Conservation (phyloP, 1,140 invertebrate species). For the Drosophila pachea region DNA sequence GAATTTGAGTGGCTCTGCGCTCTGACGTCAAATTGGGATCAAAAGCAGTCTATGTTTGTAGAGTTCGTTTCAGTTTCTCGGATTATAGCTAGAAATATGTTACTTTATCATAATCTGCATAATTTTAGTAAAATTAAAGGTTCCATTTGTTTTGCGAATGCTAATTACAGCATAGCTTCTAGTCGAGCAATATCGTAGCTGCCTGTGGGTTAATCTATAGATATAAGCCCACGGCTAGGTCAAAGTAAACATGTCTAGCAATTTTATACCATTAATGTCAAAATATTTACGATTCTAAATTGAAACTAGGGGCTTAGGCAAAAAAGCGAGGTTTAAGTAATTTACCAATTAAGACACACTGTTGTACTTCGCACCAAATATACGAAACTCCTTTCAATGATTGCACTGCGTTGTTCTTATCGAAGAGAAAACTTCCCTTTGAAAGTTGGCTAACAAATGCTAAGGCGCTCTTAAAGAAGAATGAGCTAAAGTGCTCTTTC, state of each 20-base stretch:
- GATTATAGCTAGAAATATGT: no score
- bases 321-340: no score
- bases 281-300: constrained; percentile 1
- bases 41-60: no score
- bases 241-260: constrained; percentile 12
- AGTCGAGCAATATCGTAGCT: background rate
- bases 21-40: no score
- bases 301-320: background rate
- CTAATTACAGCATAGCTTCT: background rate
- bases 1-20: no score
- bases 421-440: background rate
- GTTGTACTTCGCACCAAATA: no score
- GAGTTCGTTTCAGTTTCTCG: no score
- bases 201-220: constrained; percentile 14
- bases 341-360: no score
- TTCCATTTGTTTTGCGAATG: background rate
- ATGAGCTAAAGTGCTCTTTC: no score
- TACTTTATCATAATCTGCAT: no score
- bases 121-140: background rate
- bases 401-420: background rate
- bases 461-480: no score
- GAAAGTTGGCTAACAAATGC: background rate
- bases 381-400: no score
- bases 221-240: constrained; percentile 12
- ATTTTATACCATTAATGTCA: constrained; percentile 10